A percentile compares a stretch with the other conserved stretches of the same genome.
Evolutionary conservation across 1,140 invertebrate genomes (phyloP).

Genomic region (Aplysia californica): DNA sequence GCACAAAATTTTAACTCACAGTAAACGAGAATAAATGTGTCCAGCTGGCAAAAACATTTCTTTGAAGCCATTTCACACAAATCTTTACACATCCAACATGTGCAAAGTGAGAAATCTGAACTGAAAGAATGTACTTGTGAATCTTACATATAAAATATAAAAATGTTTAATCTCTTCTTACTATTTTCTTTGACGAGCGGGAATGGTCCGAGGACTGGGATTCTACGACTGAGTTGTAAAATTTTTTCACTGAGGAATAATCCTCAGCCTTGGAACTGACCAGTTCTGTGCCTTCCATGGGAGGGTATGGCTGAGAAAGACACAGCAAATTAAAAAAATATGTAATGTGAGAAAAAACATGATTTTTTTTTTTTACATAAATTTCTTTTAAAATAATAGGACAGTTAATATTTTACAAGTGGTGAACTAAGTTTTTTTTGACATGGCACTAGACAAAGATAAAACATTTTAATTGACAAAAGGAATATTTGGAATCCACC

Average conservation of each 20-base stretch:
- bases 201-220: constrained; percentile 23
- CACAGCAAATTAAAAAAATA: too few species aligned
- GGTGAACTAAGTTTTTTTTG: too few species aligned
- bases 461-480: not conserved
- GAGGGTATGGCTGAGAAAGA: constrained; percentile 74
- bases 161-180: constrained; percentile 29
- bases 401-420: too few species aligned
- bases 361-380: too few species aligned
- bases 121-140: not conserved
- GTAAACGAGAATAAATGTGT: not conserved
- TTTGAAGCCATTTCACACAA: not conserved
- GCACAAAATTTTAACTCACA: not conserved
- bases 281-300: constrained; percentile 67
- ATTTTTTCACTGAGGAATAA: constrained; percentile 78
- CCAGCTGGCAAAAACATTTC: not conserved
- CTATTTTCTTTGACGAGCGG: constrained; percentile 27
- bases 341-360: not conserved
- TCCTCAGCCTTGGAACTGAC: constrained; percentile 75
- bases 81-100: not conserved
- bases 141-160: too few species aligned
- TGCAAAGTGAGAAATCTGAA: not conserved
- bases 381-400: too few species aligned
- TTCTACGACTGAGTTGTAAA: constrained; percentile 69
- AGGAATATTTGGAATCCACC: not conserved
- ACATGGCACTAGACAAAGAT: constrained; percentile 41